Percentiles rank a stretch among this genome's conserved stretches.
Evolutionary conservation across 2,888 invertebrate genomes (phyloP).

Genomic region (Pandemis cinnamomeana): DNA sequence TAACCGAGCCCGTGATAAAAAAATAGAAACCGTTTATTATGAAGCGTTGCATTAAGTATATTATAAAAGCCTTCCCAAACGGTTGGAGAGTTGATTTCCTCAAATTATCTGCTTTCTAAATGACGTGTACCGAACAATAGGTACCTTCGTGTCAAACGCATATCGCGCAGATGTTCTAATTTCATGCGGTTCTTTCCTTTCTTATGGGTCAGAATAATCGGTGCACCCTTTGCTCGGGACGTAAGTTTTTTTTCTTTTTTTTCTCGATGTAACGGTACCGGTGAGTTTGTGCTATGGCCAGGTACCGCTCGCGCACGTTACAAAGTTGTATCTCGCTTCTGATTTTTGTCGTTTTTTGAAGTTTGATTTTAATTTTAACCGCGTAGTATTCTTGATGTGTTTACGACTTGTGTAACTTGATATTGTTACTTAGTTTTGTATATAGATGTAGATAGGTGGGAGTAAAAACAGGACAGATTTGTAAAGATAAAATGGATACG

Average conservation of each 20-base stretch:
- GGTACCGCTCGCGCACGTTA: conserved; percentile 62
- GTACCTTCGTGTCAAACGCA: conserved; percentile 38
- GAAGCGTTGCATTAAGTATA: background rate
- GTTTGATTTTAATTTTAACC: background rate
- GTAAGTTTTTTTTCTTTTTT: conserved; percentile 42
- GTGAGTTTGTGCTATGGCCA: conserved; percentile 54
- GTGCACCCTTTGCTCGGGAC: conserved; percentile 62
- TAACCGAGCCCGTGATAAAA: background rate
- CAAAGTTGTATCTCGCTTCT: background rate
- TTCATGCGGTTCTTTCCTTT: conserved; percentile 57
- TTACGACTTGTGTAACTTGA: background rate
- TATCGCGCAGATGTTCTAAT: conserved; percentile 63
- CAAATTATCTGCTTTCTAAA: conserved; percentile 53
- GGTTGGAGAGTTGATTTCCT: conserved; percentile 43
- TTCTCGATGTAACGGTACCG: conserved; percentile 64
- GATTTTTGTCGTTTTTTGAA: background rate
- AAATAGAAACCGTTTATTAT: background rate
- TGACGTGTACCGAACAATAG: conserved; percentile 23
- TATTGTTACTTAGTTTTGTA: background rate
- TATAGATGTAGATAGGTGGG: too few relatives aligned
- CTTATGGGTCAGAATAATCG: conserved; percentile 61
- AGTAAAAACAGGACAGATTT: background rate
- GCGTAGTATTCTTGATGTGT: background rate
- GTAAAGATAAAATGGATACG: background rate
- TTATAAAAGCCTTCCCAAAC: background rate